Evolutionary conservation across 2,797 vertebrate species (phyloP), one percentile per base, ranked within the genome.

Genomic region (Vipera ursinii): DNA sequence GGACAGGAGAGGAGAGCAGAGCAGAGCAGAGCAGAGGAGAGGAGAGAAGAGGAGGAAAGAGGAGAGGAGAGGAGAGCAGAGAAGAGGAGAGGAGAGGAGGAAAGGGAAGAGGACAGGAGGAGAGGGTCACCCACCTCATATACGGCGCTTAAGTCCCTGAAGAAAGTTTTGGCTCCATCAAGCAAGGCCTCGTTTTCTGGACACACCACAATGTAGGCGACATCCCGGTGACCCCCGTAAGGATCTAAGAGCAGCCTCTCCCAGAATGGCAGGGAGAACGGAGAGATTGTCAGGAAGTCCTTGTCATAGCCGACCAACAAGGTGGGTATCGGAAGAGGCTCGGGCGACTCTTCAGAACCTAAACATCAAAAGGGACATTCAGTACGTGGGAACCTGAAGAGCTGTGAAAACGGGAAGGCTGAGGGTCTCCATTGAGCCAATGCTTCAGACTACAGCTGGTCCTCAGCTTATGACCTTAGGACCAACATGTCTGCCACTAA

Each of bases 311-410:
- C 99, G 61, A 99, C 98, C n/a, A 99, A 97, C 93, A 99, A 97
- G 0, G 98, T 98, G 0, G 99, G 99, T 93, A 99, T 99, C 0
- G 99, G 98, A 94, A 99, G 95, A 0, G 99, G 99, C 97, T 99
- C 99, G 0, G 99, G 99, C 73, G 99, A 99, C 91, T 99, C 99
- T 96, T 99, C 99, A 0, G 99, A 99, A 97, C 99, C 99, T 99
- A 91, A 88, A 87, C 61, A 32, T 22, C 65, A 92, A 53, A 1
- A 26, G 57, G 20, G 89, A 89, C 48, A 86, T 59, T 48, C 10
- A 32, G 6, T 59, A 51, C 24, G 26, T 3, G 2, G 38, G n/a
- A 7, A 32, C 28, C 2, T 6, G 28, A 53, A 82, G 0, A 14
- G n/a, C n/a, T 28, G 51, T 44, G 38, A 48, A 82, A 44, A 22